These are phyloP conservation scores for Chymomyza fuscimana DNA, from an alignment of 2,888 invertebrate species.

Conservation along the genomic window DNA sequence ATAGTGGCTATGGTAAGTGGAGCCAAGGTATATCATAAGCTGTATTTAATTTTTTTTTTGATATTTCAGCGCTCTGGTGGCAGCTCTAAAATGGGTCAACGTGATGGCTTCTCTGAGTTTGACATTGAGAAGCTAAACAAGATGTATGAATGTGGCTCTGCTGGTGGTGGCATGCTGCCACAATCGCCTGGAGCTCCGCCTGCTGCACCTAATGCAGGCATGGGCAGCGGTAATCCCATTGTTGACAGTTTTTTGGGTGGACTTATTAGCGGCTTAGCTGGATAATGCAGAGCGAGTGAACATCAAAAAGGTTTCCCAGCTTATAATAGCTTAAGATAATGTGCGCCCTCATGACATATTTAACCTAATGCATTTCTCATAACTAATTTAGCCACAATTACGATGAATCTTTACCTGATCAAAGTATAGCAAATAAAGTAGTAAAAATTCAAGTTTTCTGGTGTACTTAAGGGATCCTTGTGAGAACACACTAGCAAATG, in stretches of 20 bases:
- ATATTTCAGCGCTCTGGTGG: constrained; percentile 57
- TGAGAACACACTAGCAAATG: too few relatives aligned
- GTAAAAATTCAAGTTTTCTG: constrained; percentile 12
- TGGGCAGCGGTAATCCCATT: constrained; percentile 59
- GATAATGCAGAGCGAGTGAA: constrained; percentile 45
- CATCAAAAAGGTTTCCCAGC: neutral
- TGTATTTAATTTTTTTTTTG: neutral
- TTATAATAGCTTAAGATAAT: neutral
- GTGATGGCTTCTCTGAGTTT: constrained; percentile 86
- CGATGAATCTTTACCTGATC: constrained; percentile 30
- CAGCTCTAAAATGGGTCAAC: constrained; percentile 84
- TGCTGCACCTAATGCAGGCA: constrained; percentile 26
- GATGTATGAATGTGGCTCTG: constrained; percentile 85
- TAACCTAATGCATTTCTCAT: constrained; percentile 33
- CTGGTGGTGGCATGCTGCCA: constrained; percentile 7
- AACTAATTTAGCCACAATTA: constrained; percentile 27
- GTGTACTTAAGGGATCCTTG: too few relatives aligned
- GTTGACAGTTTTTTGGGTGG: constrained; percentile 75
- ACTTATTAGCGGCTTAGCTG: constrained; percentile 73
- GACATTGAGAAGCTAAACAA: constrained; percentile 87
- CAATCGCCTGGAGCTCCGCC: constrained; percentile 23
- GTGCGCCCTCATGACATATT: neutral
- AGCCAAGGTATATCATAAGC: neutral
- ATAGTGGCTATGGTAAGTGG: constrained; percentile 84
- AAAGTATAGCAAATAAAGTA: constrained; percentile 39